Evolutionary conservation across 2,797 vertebrate species (phyloP).

Genomic region (Babyrousa celebensis): DNA sequence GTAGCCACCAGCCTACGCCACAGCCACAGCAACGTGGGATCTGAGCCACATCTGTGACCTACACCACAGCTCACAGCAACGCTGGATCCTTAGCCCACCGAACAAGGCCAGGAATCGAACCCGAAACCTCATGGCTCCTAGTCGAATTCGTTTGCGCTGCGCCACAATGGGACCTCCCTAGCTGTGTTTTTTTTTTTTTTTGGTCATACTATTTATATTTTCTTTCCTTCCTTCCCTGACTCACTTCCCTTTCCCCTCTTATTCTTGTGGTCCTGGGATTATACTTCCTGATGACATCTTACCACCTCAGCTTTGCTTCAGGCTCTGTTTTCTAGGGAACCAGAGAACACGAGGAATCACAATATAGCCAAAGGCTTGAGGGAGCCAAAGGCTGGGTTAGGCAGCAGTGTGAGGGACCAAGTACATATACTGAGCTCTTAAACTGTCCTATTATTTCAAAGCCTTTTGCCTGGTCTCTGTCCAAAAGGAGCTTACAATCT

Average conservation of each 20-base stretch:
- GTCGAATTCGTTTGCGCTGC: too few relatives aligned
- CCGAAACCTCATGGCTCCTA: too few relatives aligned
- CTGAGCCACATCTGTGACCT: too few relatives aligned
- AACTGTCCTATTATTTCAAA: slow-evolving; percentile 55
- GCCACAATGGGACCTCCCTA: neutral
- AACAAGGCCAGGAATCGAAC: too few relatives aligned
- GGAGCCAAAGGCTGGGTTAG: slow-evolving; percentile 31
- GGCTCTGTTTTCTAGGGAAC: slow-evolving; percentile 58
- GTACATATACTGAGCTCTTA: slow-evolving; percentile 6
- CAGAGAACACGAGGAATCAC: neutral
- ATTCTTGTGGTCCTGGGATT: slow-evolving; percentile 15
- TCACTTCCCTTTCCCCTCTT: neutral
- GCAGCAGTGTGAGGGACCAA: neutral
- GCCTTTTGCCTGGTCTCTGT: slow-evolving; percentile 34
- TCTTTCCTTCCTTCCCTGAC: neutral
- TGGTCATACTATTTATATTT: slow-evolving; percentile 10
- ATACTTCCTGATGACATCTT: slow-evolving; percentile 46
- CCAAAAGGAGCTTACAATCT: neutral
- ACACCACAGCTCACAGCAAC: too few relatives aligned
- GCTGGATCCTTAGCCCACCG: too few relatives aligned
- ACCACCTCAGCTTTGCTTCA: slow-evolving; percentile 11
- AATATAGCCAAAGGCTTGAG: slow-evolving; percentile 30
- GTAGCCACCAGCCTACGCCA: too few relatives aligned
- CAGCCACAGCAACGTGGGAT: too few relatives aligned
- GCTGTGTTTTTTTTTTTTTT: slow-evolving; percentile 38